Base-by-base conservation (phyloP, 2,888 invertebrate species). In the Hirtodrosophila alboralis region DNA sequence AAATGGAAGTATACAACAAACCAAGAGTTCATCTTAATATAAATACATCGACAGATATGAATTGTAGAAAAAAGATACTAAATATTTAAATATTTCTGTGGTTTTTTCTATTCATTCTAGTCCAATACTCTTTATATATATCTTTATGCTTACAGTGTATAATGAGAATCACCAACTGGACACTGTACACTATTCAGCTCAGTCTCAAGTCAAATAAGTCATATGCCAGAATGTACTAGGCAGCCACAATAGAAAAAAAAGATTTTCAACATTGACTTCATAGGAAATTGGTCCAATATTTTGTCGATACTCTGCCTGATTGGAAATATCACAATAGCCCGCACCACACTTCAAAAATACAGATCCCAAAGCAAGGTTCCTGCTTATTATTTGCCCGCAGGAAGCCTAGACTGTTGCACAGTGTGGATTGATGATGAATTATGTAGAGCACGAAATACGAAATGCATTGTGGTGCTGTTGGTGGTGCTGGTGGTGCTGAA, bases 381-480 rank as follows among this genome's bases (percentile, higher is more conserved):
- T 37, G 62, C 62, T 61, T 37, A 30, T 51, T 54, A 56, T 27
- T 4, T 53, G 75, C 70, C 75, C 81, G 81, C 81, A 77, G 75
- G 81, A 65, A 71, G 37, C 30, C 49, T 13, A 31, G 40, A 30
- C 49, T 51, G 49, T 13, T 34, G 49, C 60, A 47, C 64, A 69
- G 76, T 83, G 84, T 79, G 79, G 83, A 84, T 84, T 86, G 70
- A 76, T 88, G 88, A 88, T 88, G 89, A 88, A 89, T 88, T 88
- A 89, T 89, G 89, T 88, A 89, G 88, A 88, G 88, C 89, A 88
- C 88, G 89, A 88, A 88, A 86, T 85, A 43, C 79, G 81, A 79
- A 65, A 70, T 64, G 51, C 60, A 59, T 54, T 58, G 52, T 56
- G 48, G 63, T 64, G 63, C 27, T 65, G 44, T 4, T 37, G 57